Percentiles rank a stretch among this genome's conserved stretches.
phyloP scores from a whole-genome alignment of 2,113 vertebrate genomes.

The Pollimyrus isidori region DNA sequence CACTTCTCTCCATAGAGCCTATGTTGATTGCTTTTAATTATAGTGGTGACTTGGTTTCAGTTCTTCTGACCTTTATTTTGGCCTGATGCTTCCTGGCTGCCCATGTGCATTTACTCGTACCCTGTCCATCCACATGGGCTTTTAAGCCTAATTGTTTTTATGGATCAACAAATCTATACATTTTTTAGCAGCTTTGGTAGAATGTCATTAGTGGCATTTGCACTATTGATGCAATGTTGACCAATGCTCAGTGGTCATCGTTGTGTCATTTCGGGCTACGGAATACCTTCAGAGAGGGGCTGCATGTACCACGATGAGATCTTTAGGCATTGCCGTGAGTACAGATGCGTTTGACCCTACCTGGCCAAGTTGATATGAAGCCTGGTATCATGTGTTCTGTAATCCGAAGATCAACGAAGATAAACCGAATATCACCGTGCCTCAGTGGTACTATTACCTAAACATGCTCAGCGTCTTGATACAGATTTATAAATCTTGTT shows the following conservation, averaged over 20 bases:
- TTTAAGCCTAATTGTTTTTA: not conserved
- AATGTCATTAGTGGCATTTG: not conserved
- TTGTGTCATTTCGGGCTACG: not conserved
- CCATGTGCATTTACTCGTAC: not conserved
- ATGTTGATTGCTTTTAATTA: conserved; percentile 14
- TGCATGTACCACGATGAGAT: not conserved
- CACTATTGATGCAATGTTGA: not conserved
- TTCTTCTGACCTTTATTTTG: conserved; percentile 23
- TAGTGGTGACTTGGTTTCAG: conserved; percentile 11
- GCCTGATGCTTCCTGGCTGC: not conserved
- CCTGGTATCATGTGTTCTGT: too few relatives aligned
- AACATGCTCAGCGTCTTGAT: not conserved
- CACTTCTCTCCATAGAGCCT: not conserved
- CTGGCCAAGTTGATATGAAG: not conserved
- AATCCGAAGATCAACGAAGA: not conserved
- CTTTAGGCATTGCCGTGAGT: not conserved
- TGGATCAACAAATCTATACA: too few relatives aligned
- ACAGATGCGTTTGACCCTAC: not conserved
- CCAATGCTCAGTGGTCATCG: not conserved
- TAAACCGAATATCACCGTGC: too few relatives aligned
- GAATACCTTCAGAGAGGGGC: not conserved
- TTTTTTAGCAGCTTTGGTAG: not conserved
- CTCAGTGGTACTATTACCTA: not conserved
- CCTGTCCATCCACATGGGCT: not conserved
- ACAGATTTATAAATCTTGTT: not conserved